These are phyloP conservation scores for Nesospiza acunhae DNA, from an alignment of 2,113 vertebrate genomes.

Conservation along the genomic window DNA sequence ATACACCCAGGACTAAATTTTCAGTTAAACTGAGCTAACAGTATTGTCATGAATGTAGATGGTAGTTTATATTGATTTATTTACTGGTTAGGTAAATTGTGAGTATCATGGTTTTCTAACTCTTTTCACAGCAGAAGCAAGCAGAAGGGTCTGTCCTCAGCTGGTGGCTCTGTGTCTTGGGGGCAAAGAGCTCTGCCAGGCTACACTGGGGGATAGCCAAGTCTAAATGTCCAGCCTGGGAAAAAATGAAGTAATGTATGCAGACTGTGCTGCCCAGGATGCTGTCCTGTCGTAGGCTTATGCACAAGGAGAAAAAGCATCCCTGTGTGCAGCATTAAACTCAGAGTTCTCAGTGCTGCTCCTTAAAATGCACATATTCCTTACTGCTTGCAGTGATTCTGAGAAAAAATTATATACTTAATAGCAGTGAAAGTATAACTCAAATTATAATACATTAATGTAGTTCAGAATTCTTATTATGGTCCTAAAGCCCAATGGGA, in stretches of 20 bases:
- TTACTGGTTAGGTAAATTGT: background rate
- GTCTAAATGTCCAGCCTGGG: background rate
- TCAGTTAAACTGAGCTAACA: background rate
- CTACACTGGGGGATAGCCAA: rapidly evolving
- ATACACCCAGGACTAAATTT: background rate
- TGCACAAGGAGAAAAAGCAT: background rate
- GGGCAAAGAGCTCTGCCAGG: background rate
- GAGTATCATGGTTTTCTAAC: background rate
- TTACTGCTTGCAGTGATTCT: background rate
- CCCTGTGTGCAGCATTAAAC: background rate
- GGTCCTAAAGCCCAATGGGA: background rate
- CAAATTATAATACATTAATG: background rate
- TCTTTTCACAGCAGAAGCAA: background rate
- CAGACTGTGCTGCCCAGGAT: background rate
- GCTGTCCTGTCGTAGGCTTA: background rate
- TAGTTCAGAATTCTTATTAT: background rate
- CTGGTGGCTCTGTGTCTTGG: background rate
- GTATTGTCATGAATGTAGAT: background rate
- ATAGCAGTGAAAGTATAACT: background rate
- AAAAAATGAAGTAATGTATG: background rate
- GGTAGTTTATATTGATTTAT: background rate
- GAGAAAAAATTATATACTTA: background rate
- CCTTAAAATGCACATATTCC: background rate
- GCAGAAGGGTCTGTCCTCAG: background rate
- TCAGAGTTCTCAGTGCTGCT: background rate